Conservation (phyloP, 2,113 vertebrate species). For the Megaceryle maxima region DNA sequence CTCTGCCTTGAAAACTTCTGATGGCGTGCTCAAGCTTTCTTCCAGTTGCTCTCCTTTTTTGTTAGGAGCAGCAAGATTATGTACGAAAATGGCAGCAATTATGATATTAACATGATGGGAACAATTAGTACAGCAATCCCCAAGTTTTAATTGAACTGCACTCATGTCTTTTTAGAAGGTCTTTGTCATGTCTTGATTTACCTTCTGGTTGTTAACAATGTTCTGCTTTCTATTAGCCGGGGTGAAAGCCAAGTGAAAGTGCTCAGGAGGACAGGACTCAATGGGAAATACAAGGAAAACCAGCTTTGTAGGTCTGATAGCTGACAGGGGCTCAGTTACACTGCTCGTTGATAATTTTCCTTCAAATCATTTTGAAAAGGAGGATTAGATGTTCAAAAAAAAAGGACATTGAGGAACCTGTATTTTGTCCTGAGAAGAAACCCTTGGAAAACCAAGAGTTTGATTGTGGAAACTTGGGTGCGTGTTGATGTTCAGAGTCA, state of each 20-base stretch:
- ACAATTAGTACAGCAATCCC: conserved; percentile 3
- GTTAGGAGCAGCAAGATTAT: neutral
- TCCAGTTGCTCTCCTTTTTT: neutral
- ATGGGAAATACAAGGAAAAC: neutral
- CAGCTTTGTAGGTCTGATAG: neutral
- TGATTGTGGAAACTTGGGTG: neutral
- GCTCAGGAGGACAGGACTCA: fast-evolving
- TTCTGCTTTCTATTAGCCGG: neutral
- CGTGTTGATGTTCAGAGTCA: neutral
- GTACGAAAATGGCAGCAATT: conserved; percentile 15
- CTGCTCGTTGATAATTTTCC: neutral
- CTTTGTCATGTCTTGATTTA: conserved; percentile 24
- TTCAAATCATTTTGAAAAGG: neutral
- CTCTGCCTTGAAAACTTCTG: neutral
- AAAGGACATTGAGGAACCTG: fast-evolving
- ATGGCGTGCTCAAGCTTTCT: neutral
- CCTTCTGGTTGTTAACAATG: neutral
- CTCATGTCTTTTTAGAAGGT: neutral
- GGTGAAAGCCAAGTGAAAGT: neutral
- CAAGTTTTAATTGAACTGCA: neutral
- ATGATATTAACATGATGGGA: conserved; percentile 6
- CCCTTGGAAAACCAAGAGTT: neutral
- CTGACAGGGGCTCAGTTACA: neutral
- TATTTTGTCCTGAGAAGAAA: neutral
- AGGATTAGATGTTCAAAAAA: neutral